phyloP scores from a whole-genome alignment of 2,113 vertebrate species.

The Danio rerio region DNA sequence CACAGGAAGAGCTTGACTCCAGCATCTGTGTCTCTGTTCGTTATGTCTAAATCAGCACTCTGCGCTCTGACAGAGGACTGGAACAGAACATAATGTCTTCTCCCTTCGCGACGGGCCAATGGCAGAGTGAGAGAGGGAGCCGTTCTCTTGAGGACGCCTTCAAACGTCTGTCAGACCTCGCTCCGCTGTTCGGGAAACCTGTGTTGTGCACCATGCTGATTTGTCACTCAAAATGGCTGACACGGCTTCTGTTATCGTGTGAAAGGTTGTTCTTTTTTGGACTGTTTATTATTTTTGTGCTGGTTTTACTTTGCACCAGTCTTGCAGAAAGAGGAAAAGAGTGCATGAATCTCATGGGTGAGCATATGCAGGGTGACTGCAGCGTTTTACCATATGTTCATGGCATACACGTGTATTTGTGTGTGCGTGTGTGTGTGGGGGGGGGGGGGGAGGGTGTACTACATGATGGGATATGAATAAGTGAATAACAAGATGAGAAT shows the following conservation, averaged over 20 bases:
- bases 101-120: slow-evolving; percentile 34
- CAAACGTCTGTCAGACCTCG: neutral
- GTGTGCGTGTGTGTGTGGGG: neutral
- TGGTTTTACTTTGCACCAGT: slow-evolving; percentile 18
- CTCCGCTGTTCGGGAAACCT: neutral
- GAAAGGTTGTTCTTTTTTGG: neutral
- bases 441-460: neutral
- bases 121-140: slow-evolving; percentile 3
- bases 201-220: slow-evolving; percentile 24
- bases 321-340: slow-evolving; percentile 22
- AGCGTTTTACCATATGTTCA: slow-evolving; percentile 56
- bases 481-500: too few relatives aligned
- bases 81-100: slow-evolving; percentile 42
- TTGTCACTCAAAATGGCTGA: slow-evolving; percentile 48
- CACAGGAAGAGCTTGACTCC: slow-evolving; percentile 68
- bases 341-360: slow-evolving; percentile 42
- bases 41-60: slow-evolving; percentile 80
- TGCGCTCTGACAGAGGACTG: slow-evolving; percentile 62
- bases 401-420: neutral
- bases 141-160: slow-evolving; percentile 4
- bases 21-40: slow-evolving; percentile 78
- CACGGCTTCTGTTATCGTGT: slow-evolving; percentile 23
- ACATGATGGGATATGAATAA: neutral
- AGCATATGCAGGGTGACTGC: slow-evolving; percentile 42
- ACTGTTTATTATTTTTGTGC: slow-evolving; percentile 11